Conservation (phyloP, 1,140 invertebrate genomes). For the Stenopsyche tienmushanensis region DNA sequence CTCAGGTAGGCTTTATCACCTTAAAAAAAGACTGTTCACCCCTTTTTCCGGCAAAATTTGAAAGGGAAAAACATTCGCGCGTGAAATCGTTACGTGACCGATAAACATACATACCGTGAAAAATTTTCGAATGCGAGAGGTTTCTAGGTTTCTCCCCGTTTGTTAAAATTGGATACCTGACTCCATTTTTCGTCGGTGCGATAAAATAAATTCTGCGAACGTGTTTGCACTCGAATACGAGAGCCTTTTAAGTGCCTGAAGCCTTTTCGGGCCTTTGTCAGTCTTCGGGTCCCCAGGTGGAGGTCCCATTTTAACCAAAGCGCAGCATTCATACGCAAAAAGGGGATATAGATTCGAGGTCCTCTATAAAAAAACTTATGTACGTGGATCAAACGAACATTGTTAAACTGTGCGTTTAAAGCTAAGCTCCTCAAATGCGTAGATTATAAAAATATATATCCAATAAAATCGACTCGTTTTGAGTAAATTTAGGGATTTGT, state of each 20-base stretch:
- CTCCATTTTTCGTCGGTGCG: slow-evolving; percentile 14
- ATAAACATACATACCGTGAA: slow-evolving; percentile 4
- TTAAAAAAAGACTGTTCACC: too few relatives aligned
- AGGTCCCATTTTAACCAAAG: background rate
- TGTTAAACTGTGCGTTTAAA: too few relatives aligned
- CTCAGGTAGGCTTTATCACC: too few relatives aligned
- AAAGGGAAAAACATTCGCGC: slow-evolving; percentile 1
- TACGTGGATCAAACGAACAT: too few relatives aligned
- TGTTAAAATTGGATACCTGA: slow-evolving; percentile 6
- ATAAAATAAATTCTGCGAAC: slow-evolving; percentile 21
- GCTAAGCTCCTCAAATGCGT: too few relatives aligned
- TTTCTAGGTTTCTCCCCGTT: background rate
- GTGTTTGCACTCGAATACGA: slow-evolving; percentile 12
- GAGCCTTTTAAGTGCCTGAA: background rate
- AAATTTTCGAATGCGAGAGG: slow-evolving; percentile 6
- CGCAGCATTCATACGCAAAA: background rate
- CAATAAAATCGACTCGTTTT: too few relatives aligned
- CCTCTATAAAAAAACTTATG: too few relatives aligned
- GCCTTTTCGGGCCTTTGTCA: background rate
- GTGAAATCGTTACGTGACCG: slow-evolving; percentile 8
- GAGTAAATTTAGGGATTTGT: too few relatives aligned
- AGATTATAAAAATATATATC: too few relatives aligned
- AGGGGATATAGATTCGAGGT: too few relatives aligned
- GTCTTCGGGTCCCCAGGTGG: background rate
- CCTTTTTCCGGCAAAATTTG: background rate